Conservation (phyloP, 2,113 vertebrate genomes). For the Platysternon megacephalum region DNA sequence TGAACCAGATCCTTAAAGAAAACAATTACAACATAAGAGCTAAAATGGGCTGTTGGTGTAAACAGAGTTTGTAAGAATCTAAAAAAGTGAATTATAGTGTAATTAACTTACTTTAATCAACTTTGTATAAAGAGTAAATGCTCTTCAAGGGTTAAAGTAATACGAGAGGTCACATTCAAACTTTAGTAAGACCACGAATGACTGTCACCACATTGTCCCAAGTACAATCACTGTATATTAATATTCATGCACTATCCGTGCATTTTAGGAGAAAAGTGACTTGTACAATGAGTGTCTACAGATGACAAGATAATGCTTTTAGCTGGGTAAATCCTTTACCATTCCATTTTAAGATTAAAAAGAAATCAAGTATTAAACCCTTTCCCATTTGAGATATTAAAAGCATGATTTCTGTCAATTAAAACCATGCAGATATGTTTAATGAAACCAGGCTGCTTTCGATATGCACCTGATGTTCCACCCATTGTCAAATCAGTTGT, state of each 20-base stretch:
- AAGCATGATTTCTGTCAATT: slow-evolving; percentile 55
- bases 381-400: slow-evolving; percentile 37
- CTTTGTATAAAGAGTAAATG: neutral
- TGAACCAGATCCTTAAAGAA: neutral
- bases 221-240: slow-evolving; percentile 32
- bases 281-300: slow-evolving; percentile 22
- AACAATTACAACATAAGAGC: neutral
- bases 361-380: slow-evolving; percentile 55
- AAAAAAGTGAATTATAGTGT: no score
- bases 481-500: neutral
- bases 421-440: slow-evolving; percentile 40
- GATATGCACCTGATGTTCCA: slow-evolving; percentile 35
- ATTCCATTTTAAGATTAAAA: slow-evolving; percentile 58
- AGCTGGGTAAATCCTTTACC: slow-evolving; percentile 51
- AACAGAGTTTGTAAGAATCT: no score
- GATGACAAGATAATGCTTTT: slow-evolving; percentile 56
- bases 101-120: no score
- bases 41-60: no score
- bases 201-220: slow-evolving; percentile 35
- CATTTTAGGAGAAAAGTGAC: neutral
- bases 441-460: slow-evolving; percentile 28
- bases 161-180: slow-evolving; percentile 12
- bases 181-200: neutral
- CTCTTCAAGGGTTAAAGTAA: neutral
- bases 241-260: neutral